Conservation (phyloP, 1,140 invertebrate genomes). For the Pantala flavescens region DNA sequence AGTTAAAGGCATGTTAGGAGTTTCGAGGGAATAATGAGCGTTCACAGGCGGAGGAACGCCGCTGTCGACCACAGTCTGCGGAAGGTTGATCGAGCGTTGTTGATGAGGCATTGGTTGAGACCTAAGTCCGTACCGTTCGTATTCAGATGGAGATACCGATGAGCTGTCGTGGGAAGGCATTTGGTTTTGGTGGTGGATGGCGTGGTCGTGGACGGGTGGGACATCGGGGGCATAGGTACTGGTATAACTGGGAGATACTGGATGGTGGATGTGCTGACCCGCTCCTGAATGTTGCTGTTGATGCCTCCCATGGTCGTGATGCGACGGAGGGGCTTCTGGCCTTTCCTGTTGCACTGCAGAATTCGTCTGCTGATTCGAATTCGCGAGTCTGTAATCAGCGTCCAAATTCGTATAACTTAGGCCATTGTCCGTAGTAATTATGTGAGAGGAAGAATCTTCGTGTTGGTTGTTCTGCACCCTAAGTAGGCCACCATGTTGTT, state of each 20-base stretch:
- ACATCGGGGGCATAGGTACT: neutral
- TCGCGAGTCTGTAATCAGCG: conserved; percentile 34
- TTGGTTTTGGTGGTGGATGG: neutral
- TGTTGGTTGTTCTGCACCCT: neutral
- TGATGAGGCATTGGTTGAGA: too few species aligned
- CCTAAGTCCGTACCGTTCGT: neutral
- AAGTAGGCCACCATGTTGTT: neutral
- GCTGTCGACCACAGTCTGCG: neutral
- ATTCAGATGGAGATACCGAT: conserved; percentile 20
- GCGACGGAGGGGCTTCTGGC: neutral
- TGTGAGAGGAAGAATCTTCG: conserved; percentile 27
- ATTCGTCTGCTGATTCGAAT: conserved; percentile 11
- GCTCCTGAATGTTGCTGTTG: conserved; percentile 13
- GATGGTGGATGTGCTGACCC: neutral
- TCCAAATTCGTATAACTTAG: conserved; percentile 85
- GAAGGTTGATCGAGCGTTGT: neutral
- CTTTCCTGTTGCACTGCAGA: neutral
- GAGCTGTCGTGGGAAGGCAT: conserved; percentile 19
- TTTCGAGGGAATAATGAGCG: neutral
- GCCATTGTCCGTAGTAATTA: conserved; percentile 73
- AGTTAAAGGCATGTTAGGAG: neutral
- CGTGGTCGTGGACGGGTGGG: neutral
- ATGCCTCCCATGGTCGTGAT: conserved; percentile 9
- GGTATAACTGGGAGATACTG: neutral
- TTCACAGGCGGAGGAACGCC: neutral